Base-by-base conservation (phyloP, 2,888 invertebrate species). In the Catocala fraxini region DNA sequence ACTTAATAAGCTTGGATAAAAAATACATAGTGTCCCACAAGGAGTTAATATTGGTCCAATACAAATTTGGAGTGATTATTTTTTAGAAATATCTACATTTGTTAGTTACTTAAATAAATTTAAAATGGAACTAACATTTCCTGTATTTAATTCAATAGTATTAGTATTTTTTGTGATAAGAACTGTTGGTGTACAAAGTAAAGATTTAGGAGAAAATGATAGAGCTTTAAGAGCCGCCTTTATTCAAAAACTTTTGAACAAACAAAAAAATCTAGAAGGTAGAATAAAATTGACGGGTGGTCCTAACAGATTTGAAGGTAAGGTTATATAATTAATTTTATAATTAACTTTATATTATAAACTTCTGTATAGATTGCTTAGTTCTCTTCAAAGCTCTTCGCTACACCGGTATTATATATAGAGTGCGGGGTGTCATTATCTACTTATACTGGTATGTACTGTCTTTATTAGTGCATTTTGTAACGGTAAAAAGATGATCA, bases 261-360 rank as follows among this genome's bases (percentile, higher is more conserved):
- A 96, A 63, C 90, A 96, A 65, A 96, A 96, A 82, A 95, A 96
- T 85, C 94, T 96, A 73, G 97, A 98, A 76, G 97, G 97, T 9
- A 96, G 95, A 62, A 85, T 97, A 13, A 96, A 96, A 73, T 91
- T 98, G 6, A 94, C 96, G 0, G 97, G 97, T 15, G 97, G 97
- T 5, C 84, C 95, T 15, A 95, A 91, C 54, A 95, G 95, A 79
- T 95, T 95, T 85, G 97, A 98, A 96, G 98, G 98, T 97, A 93
- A 88, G 35, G 7, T 62, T 12, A 13, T 15, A 15, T 56, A 5
- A 25, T 25, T 55, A n/a, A 6, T 45, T 10, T 12, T 10, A 35
- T 12, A 39, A 39, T 51, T 35, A 35, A 39, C 6, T 13, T 51
- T 6, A 34, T 6, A 15, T 15, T 15, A 15, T 15, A 15, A 15